These are phyloP conservation scores for Cheiracanthium punctorium DNA, from an alignment of 2,888 invertebrate species.

Conservation along the genomic window DNA sequence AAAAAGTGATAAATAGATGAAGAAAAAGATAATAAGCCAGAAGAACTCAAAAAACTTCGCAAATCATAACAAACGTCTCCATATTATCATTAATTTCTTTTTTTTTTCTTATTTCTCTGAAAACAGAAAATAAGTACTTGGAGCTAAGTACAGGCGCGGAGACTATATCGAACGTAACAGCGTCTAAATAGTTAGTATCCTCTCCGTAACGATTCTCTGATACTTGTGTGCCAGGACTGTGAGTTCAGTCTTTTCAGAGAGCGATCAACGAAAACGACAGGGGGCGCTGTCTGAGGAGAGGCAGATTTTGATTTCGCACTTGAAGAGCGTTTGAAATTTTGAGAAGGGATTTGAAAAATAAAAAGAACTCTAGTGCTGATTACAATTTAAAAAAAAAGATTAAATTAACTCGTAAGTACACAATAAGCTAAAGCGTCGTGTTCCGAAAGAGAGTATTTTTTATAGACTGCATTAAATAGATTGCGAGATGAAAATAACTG, in stretches of 20 bases:
- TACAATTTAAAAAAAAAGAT: no score
- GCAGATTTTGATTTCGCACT: neutral
- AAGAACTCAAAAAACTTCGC: neutral
- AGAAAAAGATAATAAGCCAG: neutral
- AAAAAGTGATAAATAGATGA: neutral
- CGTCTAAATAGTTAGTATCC: neutral
- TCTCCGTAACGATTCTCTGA: neutral
- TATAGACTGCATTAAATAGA: no score
- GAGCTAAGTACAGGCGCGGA: neutral
- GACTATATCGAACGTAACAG: neutral
- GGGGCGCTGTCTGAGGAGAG: neutral
- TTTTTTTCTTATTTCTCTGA: no score
- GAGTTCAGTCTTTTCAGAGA: neutral
- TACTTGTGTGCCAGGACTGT: neutral
- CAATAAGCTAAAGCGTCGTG: no score
- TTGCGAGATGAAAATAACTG: no score
- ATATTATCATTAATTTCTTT: no score
- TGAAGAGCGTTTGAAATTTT: neutral
- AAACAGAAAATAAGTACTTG: neutral
- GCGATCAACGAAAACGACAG: neutral
- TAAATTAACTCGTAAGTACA: no score
- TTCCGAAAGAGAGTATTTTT: no score
- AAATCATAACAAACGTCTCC: neutral
- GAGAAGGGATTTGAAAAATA: no score
- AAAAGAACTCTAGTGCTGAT: no score